Evolutionary conservation across 2,888 invertebrate genomes (phyloP), one percentile per base, ranked within the genome.

Genomic region (Mactromeris polynyma): DNA sequence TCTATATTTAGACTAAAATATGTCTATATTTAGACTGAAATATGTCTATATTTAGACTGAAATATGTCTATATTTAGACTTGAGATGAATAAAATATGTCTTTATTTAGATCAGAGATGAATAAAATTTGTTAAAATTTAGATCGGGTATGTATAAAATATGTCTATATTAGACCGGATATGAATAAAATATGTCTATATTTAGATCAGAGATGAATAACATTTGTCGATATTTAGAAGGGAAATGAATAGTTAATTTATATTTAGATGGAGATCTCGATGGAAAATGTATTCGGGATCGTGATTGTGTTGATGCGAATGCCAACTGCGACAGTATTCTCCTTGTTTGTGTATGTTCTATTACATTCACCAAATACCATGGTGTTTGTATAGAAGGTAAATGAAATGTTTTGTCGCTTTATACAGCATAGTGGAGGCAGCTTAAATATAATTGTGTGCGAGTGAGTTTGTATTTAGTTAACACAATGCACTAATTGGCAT

Each of bases 321-420:
- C 86, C 4, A 69, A 83, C 36, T 89, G 88, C 85, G 54, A 33
- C 17, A 31, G 73, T 1, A 36, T 26, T 26, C 31, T 58, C 6
- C 26, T 26, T n/a, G 42, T 81, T 14, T 88, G 88, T 38, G 36
- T 38, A 4, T 88, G 88, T 42, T 84, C 84, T 14, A 88, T 33
- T 36, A 64, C 73, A 0, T 88, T 54, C 40, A 40, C 46, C 9
- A 51, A 84, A 26, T 73, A 81, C n/a, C 73, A 80, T 19, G 81
- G 83, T 21, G 42, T 51, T 14, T 89, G 89, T 81, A 36, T 77
- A 54, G 58, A 77, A 86, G 89, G 89, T 89, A 85, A 58, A 79
- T 21, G 19, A n/a, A 58, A 7, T 58, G 26, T 19, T 58, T 19
- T 58, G 58, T 6, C 58, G 36, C 11, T 73, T 31, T n/a, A n/a